Conservation (phyloP, 2,888 invertebrate genomes). For the Cinara cedri region DNA sequence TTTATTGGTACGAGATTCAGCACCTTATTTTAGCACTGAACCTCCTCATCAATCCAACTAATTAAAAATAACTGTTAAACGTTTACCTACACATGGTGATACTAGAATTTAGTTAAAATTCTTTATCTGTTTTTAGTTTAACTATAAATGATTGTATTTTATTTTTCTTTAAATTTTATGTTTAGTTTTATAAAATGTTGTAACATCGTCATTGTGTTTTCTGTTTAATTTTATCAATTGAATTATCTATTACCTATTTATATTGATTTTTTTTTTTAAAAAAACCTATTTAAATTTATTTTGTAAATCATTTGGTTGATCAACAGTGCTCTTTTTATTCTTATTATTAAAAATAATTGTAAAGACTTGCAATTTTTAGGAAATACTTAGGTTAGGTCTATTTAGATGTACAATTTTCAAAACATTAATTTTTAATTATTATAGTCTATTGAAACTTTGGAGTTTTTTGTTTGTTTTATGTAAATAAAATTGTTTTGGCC, state of each 20-base stretch:
- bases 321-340: not conserved
- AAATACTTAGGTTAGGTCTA: no score
- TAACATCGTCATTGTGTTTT: slow-evolving; percentile 38
- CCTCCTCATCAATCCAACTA: slow-evolving; percentile 69
- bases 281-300: not conserved
- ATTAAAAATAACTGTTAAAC: slow-evolving; percentile 27
- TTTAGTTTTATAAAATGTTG: slow-evolving; percentile 52
- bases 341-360: not conserved
- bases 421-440: no score
- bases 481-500: no score
- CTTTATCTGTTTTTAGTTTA: slow-evolving; percentile 42
- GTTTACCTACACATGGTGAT: slow-evolving; percentile 48
- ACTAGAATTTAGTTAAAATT: slow-evolving; percentile 48
- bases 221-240: slow-evolving; percentile 19
- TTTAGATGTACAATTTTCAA: no score
- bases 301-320: not conserved
- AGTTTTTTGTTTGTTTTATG: no score
- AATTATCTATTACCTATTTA: slow-evolving; percentile 1
- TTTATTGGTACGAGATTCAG: slow-evolving; percentile 85
- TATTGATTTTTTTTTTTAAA: not conserved
- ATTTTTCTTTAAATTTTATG: slow-evolving; percentile 42
- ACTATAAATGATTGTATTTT: slow-evolving; percentile 47
- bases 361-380: no score
- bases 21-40: slow-evolving; percentile 86
- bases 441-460: no score